These are phyloP conservation scores for Equus przewalskii DNA, from an alignment of 2,113 vertebrate genomes.

Conservation along the genomic window DNA sequence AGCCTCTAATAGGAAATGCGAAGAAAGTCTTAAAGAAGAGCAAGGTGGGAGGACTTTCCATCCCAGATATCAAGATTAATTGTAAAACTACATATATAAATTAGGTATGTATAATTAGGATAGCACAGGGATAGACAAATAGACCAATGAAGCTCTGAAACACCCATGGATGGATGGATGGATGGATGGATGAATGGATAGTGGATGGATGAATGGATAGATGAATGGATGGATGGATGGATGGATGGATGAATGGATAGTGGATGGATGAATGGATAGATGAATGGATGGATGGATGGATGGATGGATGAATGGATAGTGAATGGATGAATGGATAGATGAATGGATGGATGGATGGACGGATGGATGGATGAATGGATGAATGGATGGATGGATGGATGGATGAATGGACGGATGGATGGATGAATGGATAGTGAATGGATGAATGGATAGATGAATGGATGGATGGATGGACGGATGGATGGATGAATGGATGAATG, in stretches of 20 bases:
- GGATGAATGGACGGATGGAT: no score
- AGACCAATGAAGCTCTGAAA: background rate
- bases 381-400: no score
- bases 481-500: background rate
- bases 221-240: background rate
- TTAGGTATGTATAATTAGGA: background rate
- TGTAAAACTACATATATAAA: background rate
- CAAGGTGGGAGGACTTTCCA: background rate
- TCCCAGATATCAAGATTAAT: background rate
- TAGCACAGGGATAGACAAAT: background rate
- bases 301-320: background rate
- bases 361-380: no score
- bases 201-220: background rate
- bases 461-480: background rate
- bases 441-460: no score
- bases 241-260: background rate
- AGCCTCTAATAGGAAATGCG: background rate
- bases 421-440: no score
- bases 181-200: background rate
- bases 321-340: no score
- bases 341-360: no score
- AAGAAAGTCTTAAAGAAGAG: background rate
- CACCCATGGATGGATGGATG: background rate
- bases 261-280: no score
- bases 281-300: background rate